Evolutionary conservation across 2,113 vertebrate genomes (phyloP).

Genomic region (Anas platyrhynchos): DNA sequence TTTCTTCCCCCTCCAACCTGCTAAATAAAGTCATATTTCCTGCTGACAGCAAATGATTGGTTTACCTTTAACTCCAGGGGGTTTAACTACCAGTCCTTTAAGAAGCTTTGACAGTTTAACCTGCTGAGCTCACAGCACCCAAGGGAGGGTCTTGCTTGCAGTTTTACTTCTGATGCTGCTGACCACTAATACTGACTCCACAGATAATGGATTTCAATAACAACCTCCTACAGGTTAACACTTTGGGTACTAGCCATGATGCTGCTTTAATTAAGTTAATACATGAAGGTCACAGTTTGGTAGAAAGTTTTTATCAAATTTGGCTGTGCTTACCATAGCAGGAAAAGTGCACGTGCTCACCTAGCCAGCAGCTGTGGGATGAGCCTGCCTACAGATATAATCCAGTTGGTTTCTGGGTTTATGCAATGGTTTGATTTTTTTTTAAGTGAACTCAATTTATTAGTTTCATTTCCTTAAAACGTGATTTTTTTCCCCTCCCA

Average conservation of each 20-base stretch:
- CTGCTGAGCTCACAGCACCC: constrained; percentile 90
- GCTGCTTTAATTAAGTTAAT: constrained; percentile 77
- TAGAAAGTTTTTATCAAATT: constrained; percentile 75
- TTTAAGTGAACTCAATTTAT: constrained; percentile 51
- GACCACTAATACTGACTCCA: constrained; percentile 83
- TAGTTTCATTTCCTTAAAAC: constrained; percentile 50
- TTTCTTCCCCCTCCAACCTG: constrained; percentile 55
- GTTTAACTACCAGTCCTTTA: constrained; percentile 88
- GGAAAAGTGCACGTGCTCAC: constrained; percentile 20
- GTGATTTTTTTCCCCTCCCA: not conserved
- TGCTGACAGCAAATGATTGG: constrained; percentile 90
- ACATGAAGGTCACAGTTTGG: constrained; percentile 67
- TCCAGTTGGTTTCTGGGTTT: constrained; percentile 28
- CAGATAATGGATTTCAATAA: constrained; percentile 85
- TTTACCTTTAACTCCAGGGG: constrained; percentile 89
- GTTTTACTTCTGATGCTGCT: constrained; percentile 86
- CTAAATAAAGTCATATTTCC: constrained; percentile 90
- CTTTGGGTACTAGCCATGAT: constrained; percentile 62
- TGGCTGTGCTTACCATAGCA: constrained; percentile 56
- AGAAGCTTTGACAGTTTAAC: constrained; percentile 92
- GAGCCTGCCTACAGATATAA: constrained; percentile 41
- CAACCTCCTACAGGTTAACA: constrained; percentile 79
- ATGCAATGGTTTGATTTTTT: constrained; percentile 59
- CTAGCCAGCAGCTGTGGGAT: constrained; percentile 20
- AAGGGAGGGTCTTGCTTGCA: constrained; percentile 83